These are phyloP conservation scores for Megalopta genalis DNA, from an alignment of 1,140 invertebrate genomes.

Conservation along the genomic window DNA sequence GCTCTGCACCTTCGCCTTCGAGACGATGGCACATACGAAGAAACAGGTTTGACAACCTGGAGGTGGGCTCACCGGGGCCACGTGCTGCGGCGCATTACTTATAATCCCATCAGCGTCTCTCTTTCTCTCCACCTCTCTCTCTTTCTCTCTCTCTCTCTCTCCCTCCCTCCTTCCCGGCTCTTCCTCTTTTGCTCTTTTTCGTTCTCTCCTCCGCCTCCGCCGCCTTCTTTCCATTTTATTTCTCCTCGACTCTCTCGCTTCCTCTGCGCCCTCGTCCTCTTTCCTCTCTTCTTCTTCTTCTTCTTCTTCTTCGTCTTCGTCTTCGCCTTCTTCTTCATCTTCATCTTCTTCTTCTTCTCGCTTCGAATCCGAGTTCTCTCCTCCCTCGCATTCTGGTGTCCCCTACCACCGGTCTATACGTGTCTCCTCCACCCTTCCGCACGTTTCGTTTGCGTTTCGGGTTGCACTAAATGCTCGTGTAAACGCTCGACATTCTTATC, in stretches of 20 bases:
- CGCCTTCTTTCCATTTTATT: constrained; percentile 21
- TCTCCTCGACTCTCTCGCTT: constrained; percentile 42
- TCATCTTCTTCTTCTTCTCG: constrained; percentile 48
- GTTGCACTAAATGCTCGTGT: constrained; percentile 36
- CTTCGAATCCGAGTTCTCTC: constrained; percentile 51
- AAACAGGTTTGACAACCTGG: constrained; percentile 80
- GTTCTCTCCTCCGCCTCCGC: constrained; percentile 23
- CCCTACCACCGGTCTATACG: constrained; percentile 23
- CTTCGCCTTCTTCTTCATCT: constrained; percentile 44
- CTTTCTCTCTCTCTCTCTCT: constrained; percentile 37
- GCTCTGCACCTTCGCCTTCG: constrained; percentile 64
- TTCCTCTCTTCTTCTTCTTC: constrained; percentile 42
- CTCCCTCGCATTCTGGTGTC: constrained; percentile 35
- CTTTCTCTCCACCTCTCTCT: constrained; percentile 49
- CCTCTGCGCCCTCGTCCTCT: constrained; percentile 42
- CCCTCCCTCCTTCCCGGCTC: constrained; percentile 37
- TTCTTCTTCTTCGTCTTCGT: constrained; percentile 34
- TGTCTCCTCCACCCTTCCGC: constrained; percentile 39
- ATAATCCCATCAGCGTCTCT: constrained; percentile 65
- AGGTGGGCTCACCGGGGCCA: constrained; percentile 74
- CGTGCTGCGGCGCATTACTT: constrained; percentile 77
- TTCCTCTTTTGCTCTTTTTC: constrained; percentile 24
- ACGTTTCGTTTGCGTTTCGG: constrained; percentile 25
- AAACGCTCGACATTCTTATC: constrained; percentile 40
- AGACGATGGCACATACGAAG: constrained; percentile 66